phyloP scores from a whole-genome alignment of 37 sponge, comb jelly and placozoan species.

The Eunapius fragilis region DNA sequence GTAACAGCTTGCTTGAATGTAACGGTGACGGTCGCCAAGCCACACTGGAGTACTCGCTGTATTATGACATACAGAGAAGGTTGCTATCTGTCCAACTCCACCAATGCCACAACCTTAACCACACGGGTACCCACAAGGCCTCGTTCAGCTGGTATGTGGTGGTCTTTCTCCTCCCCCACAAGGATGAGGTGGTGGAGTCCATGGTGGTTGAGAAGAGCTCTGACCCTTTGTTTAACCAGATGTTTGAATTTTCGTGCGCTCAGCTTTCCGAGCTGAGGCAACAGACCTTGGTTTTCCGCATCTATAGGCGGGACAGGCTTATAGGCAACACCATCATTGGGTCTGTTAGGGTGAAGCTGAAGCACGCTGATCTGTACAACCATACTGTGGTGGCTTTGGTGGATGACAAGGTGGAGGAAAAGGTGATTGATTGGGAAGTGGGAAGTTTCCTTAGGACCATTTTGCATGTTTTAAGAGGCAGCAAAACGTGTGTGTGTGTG shows the following conservation, averaged over 20 bases:
- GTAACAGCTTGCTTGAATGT: background rate
- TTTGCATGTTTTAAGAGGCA: too few species aligned
- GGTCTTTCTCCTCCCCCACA: slow-evolving; percentile 61
- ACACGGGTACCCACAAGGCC: background rate
- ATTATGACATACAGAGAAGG: slow-evolving; percentile 60
- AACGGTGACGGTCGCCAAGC: background rate
- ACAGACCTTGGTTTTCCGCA: slow-evolving; percentile 30
- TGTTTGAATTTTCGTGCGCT: slow-evolving; percentile 62
- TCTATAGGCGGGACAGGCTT: slow-evolving; percentile 26
- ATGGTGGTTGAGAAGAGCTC: slow-evolving; percentile 18
- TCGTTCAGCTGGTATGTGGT: slow-evolving; percentile 26
- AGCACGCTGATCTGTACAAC: slow-evolving; percentile 61
- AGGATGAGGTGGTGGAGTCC: slow-evolving; percentile 52
- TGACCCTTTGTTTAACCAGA: slow-evolving; percentile 57
- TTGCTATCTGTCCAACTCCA: slow-evolving; percentile 48
- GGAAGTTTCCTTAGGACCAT: too few species aligned
- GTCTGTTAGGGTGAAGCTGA: slow-evolving; percentile 27
- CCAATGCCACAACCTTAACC: slow-evolving; percentile 20
- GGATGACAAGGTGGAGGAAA: background rate
- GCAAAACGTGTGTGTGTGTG: too few species aligned
- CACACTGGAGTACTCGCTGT: slow-evolving; percentile 61
- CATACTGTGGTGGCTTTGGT: slow-evolving; percentile 1
- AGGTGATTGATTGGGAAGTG: background rate
- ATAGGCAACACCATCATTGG: slow-evolving; percentile 26
- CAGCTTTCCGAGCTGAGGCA: slow-evolving; percentile 11